Evolutionary conservation across 2,113 vertebrate species (phyloP).

Genomic region (Elaphurus davidianus): DNA sequence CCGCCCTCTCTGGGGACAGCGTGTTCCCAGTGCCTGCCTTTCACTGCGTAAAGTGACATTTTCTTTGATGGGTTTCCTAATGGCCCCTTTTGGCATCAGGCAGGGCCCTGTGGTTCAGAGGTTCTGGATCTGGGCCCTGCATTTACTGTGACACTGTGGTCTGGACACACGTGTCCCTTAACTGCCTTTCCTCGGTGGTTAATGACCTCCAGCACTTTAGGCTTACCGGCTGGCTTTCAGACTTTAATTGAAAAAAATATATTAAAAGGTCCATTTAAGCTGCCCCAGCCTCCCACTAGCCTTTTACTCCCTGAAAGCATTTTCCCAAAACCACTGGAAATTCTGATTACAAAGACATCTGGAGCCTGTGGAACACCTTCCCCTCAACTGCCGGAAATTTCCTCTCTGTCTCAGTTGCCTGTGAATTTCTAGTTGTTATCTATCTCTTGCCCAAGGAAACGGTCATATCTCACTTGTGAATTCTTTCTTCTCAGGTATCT

Average conservation of each 20-base stretch:
- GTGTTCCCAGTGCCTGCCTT: neutral
- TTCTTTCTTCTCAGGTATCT: neutral
- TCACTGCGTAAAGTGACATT: neutral
- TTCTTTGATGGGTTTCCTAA: slow-evolving; percentile 12
- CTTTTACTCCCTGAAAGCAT: neutral
- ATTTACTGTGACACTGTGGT: neutral
- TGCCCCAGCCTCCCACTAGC: neutral
- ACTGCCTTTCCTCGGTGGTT: neutral
- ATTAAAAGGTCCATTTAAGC: neutral
- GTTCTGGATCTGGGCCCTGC: neutral
- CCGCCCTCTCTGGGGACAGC: neutral
- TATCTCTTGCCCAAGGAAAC: neutral
- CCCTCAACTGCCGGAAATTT: neutral
- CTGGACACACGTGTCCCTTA: neutral
- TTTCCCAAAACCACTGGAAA: neutral
- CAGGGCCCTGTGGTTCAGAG: neutral
- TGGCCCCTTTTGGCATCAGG: neutral
- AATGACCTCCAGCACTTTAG: neutral
- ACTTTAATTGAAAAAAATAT: neutral
- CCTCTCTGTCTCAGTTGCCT: neutral
- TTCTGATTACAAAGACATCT: neutral
- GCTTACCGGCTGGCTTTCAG: neutral
- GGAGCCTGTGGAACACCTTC: neutral
- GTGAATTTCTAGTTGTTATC: neutral
- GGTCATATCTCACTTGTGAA: neutral